phyloP scores from a whole-genome alignment of 2,888 invertebrate species.

The Meteorus cinctellus region DNA sequence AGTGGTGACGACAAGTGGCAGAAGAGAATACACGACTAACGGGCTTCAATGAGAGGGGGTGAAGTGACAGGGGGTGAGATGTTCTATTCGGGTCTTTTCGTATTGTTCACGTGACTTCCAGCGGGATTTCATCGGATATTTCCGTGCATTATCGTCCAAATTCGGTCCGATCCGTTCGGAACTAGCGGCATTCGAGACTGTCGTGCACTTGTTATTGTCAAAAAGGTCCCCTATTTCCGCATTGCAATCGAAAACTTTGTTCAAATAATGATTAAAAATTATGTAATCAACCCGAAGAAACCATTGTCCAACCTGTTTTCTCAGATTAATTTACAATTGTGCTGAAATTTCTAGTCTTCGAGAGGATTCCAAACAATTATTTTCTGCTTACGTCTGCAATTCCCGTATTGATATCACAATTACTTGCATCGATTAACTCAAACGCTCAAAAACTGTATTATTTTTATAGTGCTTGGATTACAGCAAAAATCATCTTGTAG shows the following conservation, averaged over 20 bases:
- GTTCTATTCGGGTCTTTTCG: constrained; percentile 20
- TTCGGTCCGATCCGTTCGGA: constrained; percentile 33
- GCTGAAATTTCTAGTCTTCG: background rate
- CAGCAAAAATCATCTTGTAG: too few species aligned
- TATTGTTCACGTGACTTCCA: constrained; percentile 37
- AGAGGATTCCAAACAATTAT: too few species aligned
- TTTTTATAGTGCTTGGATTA: too few species aligned
- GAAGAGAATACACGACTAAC: constrained; percentile 19
- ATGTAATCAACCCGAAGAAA: background rate
- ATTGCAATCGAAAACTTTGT: constrained; percentile 31
- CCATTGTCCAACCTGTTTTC: background rate
- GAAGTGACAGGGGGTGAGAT: background rate
- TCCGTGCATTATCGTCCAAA: constrained; percentile 17
- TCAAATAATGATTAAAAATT: background rate
- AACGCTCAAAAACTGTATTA: too few species aligned
- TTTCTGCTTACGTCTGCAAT: too few species aligned
- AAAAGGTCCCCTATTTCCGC: constrained; percentile 36
- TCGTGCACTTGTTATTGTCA: constrained; percentile 36
- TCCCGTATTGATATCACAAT: too few species aligned
- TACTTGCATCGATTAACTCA: too few species aligned
- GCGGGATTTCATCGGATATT: constrained; percentile 25
- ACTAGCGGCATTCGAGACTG: constrained; percentile 32
- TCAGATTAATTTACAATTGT: background rate
- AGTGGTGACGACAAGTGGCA: constrained; percentile 29
- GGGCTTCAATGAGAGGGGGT: background rate